These are phyloP conservation scores for Colaptes auratus DNA, from an alignment of 2,113 vertebrate genomes.

Conservation along the genomic window DNA sequence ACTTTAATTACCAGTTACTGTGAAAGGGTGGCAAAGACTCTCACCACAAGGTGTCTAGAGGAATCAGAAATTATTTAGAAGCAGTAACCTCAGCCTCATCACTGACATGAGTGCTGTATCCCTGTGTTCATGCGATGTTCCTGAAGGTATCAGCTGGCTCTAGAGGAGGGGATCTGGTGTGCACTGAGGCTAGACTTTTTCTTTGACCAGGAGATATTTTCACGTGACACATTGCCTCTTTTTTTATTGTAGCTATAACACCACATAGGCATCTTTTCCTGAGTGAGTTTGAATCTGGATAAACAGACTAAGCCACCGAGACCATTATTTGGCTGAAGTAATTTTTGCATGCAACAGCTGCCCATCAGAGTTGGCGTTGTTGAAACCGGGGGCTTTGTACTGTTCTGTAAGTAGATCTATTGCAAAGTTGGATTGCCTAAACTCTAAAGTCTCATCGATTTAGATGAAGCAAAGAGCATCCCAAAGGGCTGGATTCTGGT, in stretches of 20 bases:
- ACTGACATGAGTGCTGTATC: background rate
- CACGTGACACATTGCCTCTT: background rate
- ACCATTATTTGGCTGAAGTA: background rate
- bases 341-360: background rate
- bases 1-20: background rate
- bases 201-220: background rate
- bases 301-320: background rate
- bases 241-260: background rate
- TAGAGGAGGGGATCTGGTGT: background rate
- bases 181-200: background rate
- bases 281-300: background rate
- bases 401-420: background rate
- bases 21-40: background rate
- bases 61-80: background rate
- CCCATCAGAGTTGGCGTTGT: background rate
- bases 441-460: no score
- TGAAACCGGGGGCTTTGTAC: background rate
- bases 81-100: background rate
- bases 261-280: background rate
- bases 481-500: no score
- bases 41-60: background rate
- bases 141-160: background rate
- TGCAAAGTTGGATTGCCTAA: no score
- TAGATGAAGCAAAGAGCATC: no score
- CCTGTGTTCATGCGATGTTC: background rate